Base-by-base conservation (phyloP, 2,797 vertebrate genomes). In the Ptychadena robeensis region DNA sequence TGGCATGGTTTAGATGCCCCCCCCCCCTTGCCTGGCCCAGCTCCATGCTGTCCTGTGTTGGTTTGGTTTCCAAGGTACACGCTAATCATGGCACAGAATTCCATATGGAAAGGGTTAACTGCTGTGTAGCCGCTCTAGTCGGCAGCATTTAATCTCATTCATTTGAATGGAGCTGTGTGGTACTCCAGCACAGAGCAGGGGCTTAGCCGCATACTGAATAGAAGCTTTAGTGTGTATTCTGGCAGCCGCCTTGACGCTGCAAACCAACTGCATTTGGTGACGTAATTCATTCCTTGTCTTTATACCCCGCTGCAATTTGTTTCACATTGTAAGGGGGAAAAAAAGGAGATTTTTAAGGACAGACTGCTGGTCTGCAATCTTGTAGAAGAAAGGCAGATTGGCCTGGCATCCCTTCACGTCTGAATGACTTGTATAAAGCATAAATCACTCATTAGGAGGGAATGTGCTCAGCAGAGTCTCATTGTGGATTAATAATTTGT, bases 91-190 rank as follows among this genome's bases (percentile, higher is more conserved):
- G 7, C 57, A 9, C 63, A 81, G 71, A 67, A 67, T 69, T 61
- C 15, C 48, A 27, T 38, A 1, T 22, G 5, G 69, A 73, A 84
- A 30, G 76, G 44, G 82, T 83, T 83, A 83, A 83, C 3, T 4
- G 37, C 34, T 71, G 65, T 32, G 38, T 72, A 63, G 25, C 63
- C 37, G 64, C 70, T 73, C 61, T 69, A 53, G 71, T 66, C 65
- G 44, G 69, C 64, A 80, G 69, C 44, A 68, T 79, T 80, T 80
- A 80, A 80, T 84, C 76, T 68, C 76, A 84, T 84, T 84, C 69
- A 84, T 84, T 84, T 80, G 76, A 83, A 83, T 83, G 82, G 82
- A 78, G 57, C 73, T 73, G 82, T 73, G 75, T 73, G 75, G 44
- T 73, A 79, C 75, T 79, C 27, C 28, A 61, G 63, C 57, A 28